These are phyloP conservation scores for Limonius californicus DNA, from an alignment of 1,140 invertebrate genomes.

Conservation along the genomic window DNA sequence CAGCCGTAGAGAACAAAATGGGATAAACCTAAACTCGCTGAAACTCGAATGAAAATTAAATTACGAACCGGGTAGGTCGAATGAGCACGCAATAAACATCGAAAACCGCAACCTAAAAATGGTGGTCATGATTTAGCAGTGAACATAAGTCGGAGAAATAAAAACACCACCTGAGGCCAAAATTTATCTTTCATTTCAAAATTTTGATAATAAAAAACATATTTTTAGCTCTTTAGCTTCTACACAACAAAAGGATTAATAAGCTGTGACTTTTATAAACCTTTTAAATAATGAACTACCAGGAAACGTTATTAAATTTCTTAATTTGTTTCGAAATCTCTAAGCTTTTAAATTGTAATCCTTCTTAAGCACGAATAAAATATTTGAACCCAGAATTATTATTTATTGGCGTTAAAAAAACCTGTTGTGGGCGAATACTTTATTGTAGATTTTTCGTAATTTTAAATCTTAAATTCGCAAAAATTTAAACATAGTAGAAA, in stretches of 20 bases:
- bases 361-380: background rate
- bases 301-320: constrained; percentile 5
- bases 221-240: constrained; percentile 3
- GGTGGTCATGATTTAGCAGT: background rate
- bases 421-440: too few relatives aligned
- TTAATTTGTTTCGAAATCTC: background rate
- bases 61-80: too few relatives aligned
- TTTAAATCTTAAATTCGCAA: too few relatives aligned
- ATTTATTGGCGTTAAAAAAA: too few relatives aligned
- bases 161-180: background rate
- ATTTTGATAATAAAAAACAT: constrained; percentile 9
- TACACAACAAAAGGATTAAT: constrained; percentile 4
- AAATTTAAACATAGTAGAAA: too few relatives aligned
- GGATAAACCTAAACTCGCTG: too few relatives aligned
- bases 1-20: too few relatives aligned
- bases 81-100: too few relatives aligned
- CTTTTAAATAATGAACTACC: background rate
- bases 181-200: constrained; percentile 2
- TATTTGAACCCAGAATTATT: too few relatives aligned
- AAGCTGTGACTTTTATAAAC: background rate
- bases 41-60: too few relatives aligned
- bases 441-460: too few relatives aligned
- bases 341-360: background rate
- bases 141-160: background rate
- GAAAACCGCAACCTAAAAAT: constrained; percentile 3